phyloP scores from a whole-genome alignment of 2,113 vertebrate species.

The Syrmaticus mikado region DNA sequence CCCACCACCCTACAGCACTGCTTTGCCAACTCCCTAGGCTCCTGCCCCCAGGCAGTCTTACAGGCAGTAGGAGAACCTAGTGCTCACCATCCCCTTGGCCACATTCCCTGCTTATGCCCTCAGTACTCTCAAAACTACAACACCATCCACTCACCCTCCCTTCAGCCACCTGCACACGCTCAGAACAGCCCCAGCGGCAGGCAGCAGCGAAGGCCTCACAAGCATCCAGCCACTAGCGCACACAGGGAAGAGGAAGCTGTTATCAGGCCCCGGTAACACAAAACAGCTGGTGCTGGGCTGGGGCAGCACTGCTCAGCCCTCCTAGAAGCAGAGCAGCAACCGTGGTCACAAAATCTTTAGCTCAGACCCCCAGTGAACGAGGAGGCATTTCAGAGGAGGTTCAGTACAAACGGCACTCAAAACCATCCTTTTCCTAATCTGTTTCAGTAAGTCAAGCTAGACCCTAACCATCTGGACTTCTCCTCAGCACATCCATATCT shows the following conservation, averaged over 20 bases:
- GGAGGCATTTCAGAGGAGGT: not conserved
- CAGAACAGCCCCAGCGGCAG: not conserved
- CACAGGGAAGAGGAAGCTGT: not conserved
- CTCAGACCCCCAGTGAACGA: not conserved
- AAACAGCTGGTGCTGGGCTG: not conserved
- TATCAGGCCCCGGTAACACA: not conserved
- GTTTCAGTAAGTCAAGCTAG: not conserved
- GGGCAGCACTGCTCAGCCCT: not conserved
- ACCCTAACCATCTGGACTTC: not conserved
- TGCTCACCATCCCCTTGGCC: not conserved
- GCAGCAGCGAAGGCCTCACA: not conserved
- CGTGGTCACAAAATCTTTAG: not conserved
- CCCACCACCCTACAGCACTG: not conserved
- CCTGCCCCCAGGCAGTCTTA: not conserved
- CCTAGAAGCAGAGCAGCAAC: not conserved
- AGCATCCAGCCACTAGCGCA: not conserved
- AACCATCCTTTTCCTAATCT: not conserved
- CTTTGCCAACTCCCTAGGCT: not conserved
- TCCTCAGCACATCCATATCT: not conserved
- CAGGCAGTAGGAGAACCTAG: not conserved
- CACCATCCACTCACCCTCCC: fast-evolving
- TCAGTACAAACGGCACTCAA: not conserved
- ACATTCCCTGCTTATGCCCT: not conserved
- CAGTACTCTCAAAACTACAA: not conserved
- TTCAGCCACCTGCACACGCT: not conserved